Conservation (phyloP, 2,797 vertebrate species). For the Cryptoblepharus egeriae region DNA sequence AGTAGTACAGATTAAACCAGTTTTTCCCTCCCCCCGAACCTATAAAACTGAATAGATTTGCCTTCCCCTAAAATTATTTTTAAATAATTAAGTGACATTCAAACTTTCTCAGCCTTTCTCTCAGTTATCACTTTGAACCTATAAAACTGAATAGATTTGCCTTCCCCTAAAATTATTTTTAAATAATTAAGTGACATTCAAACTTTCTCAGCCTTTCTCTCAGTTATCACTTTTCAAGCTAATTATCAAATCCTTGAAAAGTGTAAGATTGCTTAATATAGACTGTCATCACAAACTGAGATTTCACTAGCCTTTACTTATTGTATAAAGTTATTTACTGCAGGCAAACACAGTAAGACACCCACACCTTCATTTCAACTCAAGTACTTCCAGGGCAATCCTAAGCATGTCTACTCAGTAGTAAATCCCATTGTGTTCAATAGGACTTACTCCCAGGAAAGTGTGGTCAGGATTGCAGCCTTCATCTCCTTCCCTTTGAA, state of each 20-base stretch:
- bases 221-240: constrained; percentile 24
- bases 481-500: neutral
- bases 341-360: neutral
- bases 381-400: no score
- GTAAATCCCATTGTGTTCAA: no score
- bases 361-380: neutral
- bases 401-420: no score
- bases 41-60: neutral
- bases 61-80: no score
- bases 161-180: no score
- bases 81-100: neutral
- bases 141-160: neutral
- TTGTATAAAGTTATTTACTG: neutral
- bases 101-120: neutral
- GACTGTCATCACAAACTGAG: neutral
- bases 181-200: neutral
- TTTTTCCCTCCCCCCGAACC: neutral
- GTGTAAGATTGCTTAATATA: neutral
- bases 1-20: constrained; percentile 2
- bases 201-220: neutral
- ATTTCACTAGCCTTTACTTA: neutral
- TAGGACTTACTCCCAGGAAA: no score
- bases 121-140: neutral
- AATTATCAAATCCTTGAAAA: neutral
- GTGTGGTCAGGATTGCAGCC: no score